Evolutionary conservation across 2,888 invertebrate genomes (phyloP).

Genomic region (Pardosa pseudoannulata): DNA sequence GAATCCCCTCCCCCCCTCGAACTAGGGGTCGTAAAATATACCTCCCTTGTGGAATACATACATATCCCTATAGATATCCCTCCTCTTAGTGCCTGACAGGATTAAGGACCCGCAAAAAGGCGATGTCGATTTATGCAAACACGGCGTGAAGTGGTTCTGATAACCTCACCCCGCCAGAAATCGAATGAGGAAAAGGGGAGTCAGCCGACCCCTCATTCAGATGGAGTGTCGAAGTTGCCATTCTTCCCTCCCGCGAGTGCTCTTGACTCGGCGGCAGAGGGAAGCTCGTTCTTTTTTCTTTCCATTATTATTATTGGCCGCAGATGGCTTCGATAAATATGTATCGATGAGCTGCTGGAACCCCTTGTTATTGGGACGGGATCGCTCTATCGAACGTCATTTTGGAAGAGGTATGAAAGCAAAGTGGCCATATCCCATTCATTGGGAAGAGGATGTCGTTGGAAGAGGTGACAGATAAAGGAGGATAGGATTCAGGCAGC

Average conservation of each 20-base stretch:
- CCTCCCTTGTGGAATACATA: slow-evolving; percentile 25
- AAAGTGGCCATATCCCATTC: background rate
- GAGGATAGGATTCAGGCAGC: no score
- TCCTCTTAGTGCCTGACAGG: background rate
- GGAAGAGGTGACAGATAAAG: no score
- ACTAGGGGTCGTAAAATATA: no score
- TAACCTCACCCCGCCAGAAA: slow-evolving; percentile 27
- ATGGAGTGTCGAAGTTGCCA: slow-evolving; percentile 10
- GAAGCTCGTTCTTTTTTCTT: slow-evolving; percentile 3
- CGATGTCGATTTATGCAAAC: slow-evolving; percentile 61
- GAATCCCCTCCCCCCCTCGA: slow-evolving; percentile 8
- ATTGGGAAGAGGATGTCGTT: no score
- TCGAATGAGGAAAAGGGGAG: slow-evolving; percentile 1
- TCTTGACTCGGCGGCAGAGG: slow-evolving; percentile 45
- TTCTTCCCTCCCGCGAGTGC: background rate
- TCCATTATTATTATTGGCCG: no score
- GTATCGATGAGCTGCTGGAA: slow-evolving; percentile 22
- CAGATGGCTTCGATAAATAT: slow-evolving; percentile 68
- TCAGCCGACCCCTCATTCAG: background rate
- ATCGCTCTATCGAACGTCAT: background rate
- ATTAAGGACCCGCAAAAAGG: slow-evolving; percentile 47
- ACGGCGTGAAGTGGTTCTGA: slow-evolving; percentile 46
- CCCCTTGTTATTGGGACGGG: background rate
- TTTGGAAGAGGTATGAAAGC: background rate
- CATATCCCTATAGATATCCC: slow-evolving; percentile 21